Conservation (phyloP, 2,113 vertebrate genomes). For the Myiagra hebetior region DNA sequence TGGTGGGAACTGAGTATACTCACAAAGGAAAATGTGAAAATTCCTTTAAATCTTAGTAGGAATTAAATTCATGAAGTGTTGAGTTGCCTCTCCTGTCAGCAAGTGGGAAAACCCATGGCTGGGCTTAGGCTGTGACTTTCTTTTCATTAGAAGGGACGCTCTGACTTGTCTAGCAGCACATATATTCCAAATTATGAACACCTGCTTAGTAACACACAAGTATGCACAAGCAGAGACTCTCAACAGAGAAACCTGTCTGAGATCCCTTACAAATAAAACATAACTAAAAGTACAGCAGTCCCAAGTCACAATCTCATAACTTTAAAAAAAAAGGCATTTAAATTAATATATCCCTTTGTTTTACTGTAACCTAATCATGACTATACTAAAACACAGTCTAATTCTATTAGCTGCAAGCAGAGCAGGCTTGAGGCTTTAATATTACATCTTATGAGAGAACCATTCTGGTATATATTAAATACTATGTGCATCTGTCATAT, state of each 20-base stretch:
- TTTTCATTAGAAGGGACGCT: not conserved
- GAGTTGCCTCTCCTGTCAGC: not conserved
- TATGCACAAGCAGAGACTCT: not conserved
- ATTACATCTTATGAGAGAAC: not conserved
- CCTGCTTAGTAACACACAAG: not conserved
- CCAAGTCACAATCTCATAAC: fast-evolving
- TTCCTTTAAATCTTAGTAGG: not conserved
- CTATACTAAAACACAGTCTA: not conserved
- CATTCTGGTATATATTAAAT: not conserved
- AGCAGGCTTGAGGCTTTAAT: not conserved
- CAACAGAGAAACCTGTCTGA: not conserved
- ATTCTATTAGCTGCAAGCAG: not conserved
- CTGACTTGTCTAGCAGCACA: not conserved
- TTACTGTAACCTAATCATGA: not conserved
- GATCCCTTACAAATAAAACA: not conserved
- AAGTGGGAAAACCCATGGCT: not conserved
- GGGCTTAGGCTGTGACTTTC: not conserved
- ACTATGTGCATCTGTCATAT: not conserved
- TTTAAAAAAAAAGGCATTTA: not conserved
- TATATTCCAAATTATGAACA: not conserved
- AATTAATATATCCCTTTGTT: not conserved
- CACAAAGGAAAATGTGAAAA: not conserved
- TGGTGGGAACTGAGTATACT: not conserved
- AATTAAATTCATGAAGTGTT: not conserved
- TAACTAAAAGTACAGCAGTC: not conserved